phyloP scores from a whole-genome alignment of 1,140 invertebrate genomes.

The Calliopsis andreniformis region DNA sequence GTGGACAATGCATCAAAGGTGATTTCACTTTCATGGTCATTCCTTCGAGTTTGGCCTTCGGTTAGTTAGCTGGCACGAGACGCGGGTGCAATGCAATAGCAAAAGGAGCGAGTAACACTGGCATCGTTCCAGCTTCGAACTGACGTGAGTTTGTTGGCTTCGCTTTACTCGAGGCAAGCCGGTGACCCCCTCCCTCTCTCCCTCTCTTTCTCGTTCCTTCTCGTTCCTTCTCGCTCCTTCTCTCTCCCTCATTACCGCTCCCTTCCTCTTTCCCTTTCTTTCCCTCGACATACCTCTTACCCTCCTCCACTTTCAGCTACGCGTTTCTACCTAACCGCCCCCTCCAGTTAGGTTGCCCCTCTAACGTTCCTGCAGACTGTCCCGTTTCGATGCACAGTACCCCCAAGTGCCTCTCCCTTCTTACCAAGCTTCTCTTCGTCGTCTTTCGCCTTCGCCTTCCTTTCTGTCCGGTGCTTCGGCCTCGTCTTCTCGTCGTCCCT shows the following conservation, averaged over 20 bases:
- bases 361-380: conserved; percentile 36
- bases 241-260: conserved; percentile 1
- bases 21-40: conserved; percentile 26
- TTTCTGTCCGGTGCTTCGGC: neutral
- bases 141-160: conserved; percentile 80
- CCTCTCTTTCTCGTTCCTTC: no score
- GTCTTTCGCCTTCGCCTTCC: neutral
- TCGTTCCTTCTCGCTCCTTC: no score
- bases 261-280: conserved; percentile 34
- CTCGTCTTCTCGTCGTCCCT: neutral
- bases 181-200: conserved; percentile 48
- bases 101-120: conserved; percentile 64
- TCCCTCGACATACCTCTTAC: conserved; percentile 24
- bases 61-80: neutral
- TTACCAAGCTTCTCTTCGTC: neutral
- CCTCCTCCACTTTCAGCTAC: conserved; percentile 40
- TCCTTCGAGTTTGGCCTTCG: neutral
- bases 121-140: conserved; percentile 73
- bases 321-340: conserved; percentile 55
- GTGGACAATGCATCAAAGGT: neutral
- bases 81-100: conserved; percentile 3
- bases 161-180: conserved; percentile 66
- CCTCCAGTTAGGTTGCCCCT: conserved; percentile 34
- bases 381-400: neutral
- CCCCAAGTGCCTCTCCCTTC: neutral